A percentile compares a stretch with the other conserved stretches of the same genome.
Conservation (phyloP, 35 echinoderm and acorn worm species). For the Apostichopus parvimensis region DNA sequence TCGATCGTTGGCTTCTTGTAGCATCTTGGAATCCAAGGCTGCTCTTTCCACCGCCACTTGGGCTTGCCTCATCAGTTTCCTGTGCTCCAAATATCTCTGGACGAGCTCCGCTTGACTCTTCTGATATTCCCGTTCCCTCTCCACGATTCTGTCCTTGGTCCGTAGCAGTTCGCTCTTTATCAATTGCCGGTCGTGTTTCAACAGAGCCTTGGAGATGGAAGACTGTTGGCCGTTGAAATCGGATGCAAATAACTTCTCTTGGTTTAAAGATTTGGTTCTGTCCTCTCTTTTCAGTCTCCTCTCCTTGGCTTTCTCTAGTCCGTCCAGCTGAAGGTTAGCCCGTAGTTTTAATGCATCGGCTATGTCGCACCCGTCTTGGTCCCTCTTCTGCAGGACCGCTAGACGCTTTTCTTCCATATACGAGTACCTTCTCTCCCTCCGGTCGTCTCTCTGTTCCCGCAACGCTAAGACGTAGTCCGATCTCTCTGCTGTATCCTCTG, state of each 20-base stretch:
- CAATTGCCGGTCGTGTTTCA: constrained; percentile 74
- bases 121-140: constrained; percentile 64
- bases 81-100: constrained; percentile 82
- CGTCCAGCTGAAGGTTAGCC: constrained; percentile 39
- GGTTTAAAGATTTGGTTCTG: constrained; percentile 26
- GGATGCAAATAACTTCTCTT: constrained; percentile 66
- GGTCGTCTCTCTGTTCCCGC: constrained; percentile 65
- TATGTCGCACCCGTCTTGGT: constrained; percentile 63
- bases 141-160: constrained; percentile 43
- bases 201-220: constrained; percentile 92
- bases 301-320: constrained; percentile 62
- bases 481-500: constrained; percentile 55
- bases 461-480: constrained; percentile 65
- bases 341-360: constrained; percentile 55
- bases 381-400: constrained; percentile 62
- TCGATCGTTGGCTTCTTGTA: constrained; percentile 80
- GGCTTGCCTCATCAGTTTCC: constrained; percentile 93
- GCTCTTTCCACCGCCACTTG: constrained; percentile 81
- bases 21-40: constrained; percentile 76
- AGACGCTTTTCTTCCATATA: constrained; percentile 86
- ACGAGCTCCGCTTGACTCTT: constrained; percentile 76
- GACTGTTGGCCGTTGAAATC: constrained; percentile 89
- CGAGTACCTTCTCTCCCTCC: constrained; percentile 52
- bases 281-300: constrained; percentile 35
- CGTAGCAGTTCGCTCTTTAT: constrained; percentile 53